Base-by-base conservation (phyloP, 2,113 vertebrate species). In the Zosterops borbonicus region DNA sequence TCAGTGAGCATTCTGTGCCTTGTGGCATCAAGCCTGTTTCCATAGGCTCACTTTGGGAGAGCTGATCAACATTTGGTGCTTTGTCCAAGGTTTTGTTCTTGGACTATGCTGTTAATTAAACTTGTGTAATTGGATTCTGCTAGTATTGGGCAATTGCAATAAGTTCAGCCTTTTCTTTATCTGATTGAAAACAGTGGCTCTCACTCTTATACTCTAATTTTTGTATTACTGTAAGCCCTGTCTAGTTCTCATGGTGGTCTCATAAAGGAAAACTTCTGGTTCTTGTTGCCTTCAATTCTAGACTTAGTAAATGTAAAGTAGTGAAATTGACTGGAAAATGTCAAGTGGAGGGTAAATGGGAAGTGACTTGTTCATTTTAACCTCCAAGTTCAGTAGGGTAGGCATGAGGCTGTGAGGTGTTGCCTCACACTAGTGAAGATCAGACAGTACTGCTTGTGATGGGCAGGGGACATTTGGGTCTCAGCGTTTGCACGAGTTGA, bases 401-500 rank as follows among this genome's bases (percentile, higher is more conserved):
- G 65, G 49, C 58, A 25, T 33, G 70, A 37, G 52, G 55, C 46
- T 21, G 50, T 23, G 70, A 49, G 75, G 5, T 75, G 65, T 47
- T 4, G 20, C 28, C 44, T 69, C 58, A 28, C 63, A 21, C 14
- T 3, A 8, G n/a, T 41, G 16, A 49, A 46, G 76, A 56, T n/a
- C 58, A 46, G 82, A 18, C 8, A 14, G 52, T 15, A 1, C 46
- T 60, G 60, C 6, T 0, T 12, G 49, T 1, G 4, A 3, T 21
- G 44, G 53, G n/a, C 9, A 21, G 62, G 41, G 68, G 31, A 8
- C 10, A 0, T 78, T 56, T 62, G 79, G 37, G 37, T 52, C 8
- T 83, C 9, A 1, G 42, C 29, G 42, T 74, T 88, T 2, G 2
- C 42, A 10, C 4, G 7, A 78, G 50, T 79, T 65, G 67, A 37